Conservation (phyloP, 2,797 vertebrate species). For the Leptoclinus maculatus region DNA sequence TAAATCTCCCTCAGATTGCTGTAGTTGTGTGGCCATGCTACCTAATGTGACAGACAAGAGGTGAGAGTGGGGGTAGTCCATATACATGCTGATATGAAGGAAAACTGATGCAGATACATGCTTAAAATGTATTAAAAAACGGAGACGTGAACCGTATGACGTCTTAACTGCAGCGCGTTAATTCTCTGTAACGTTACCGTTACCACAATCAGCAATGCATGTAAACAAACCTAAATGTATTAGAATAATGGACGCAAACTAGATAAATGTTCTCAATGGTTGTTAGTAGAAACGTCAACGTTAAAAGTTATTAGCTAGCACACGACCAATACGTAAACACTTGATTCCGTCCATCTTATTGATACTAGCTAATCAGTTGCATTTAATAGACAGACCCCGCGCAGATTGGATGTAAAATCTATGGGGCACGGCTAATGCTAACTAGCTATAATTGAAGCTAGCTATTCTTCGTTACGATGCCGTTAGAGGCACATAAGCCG, state of each 20-base stretch:
- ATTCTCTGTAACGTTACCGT: background rate
- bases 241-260: background rate
- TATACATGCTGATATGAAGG: background rate
- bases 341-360: background rate
- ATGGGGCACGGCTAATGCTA: constrained; percentile 58
- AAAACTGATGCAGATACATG: background rate
- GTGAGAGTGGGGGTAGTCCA: constrained; percentile 18
- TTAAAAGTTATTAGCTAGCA: fast-evolving
- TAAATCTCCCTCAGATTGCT: no score
- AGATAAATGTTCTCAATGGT: background rate
- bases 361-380: background rate
- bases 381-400: background rate
- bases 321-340: background rate
- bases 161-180: background rate
- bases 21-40: background rate
- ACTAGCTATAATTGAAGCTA: constrained; percentile 36
- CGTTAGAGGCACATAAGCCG: background rate
- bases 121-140: background rate
- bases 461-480: constrained; percentile 29
- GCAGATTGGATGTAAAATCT: constrained; percentile 2
- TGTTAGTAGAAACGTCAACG: fast-evolving
- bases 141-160: fast-evolving
- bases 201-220: background rate
- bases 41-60: constrained; percentile 15
- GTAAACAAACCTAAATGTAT: background rate